phyloP scores from a whole-genome alignment of 2,888 invertebrate genomes.

The Psylliodes chrysocephalus region DNA sequence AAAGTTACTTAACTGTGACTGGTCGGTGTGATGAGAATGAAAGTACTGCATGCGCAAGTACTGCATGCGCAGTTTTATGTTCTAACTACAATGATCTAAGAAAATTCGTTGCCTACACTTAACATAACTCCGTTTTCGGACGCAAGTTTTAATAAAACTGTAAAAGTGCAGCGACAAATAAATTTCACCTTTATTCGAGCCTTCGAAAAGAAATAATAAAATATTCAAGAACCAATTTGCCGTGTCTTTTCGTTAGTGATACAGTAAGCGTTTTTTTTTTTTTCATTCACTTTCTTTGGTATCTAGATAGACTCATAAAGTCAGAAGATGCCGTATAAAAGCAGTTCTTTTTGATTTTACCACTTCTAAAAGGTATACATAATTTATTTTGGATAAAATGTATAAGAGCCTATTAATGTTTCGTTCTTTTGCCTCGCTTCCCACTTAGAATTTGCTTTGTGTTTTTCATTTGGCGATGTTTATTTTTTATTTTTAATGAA shows the following conservation, averaged over 20 bases:
- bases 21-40: too few species aligned
- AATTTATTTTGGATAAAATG: conserved; percentile 36
- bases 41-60: too few species aligned
- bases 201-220: too few species aligned
- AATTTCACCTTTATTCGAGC: too few species aligned
- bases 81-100: too few species aligned
- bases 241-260: not conserved
- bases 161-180: too few species aligned
- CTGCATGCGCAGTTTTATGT: too few species aligned
- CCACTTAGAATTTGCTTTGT: not conserved
- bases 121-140: too few species aligned
- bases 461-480: not conserved
- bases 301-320: conserved; percentile 13
- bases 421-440: conserved; percentile 8
- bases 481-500: not conserved
- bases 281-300: conserved; percentile 10
- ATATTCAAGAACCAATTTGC: conserved; percentile 15
- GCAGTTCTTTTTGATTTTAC: conserved; percentile 31
- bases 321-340: conserved; percentile 31
- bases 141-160: too few species aligned
- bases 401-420: conserved; percentile 25
- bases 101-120: too few species aligned
- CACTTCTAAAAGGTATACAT: conserved; percentile 34
- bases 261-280: not conserved
- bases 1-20: too few species aligned